phyloP scores from a whole-genome alignment of 2,113 vertebrate species.

The Corythornis vintsioides region DNA sequence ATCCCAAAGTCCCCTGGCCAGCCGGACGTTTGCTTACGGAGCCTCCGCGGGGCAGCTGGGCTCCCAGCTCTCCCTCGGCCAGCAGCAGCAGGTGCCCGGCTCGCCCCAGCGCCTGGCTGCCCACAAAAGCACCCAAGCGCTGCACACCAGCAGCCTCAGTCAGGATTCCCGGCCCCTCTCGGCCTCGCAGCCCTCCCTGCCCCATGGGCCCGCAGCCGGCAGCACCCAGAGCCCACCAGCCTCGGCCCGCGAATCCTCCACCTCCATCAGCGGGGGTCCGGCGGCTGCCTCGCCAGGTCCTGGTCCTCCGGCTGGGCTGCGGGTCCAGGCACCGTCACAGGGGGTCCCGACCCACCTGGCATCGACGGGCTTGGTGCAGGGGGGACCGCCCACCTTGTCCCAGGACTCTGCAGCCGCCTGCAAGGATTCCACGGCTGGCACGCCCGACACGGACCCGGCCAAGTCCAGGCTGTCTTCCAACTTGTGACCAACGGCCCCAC shows the following conservation, averaged over 20 bases:
- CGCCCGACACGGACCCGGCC: constrained; percentile 85
- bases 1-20: constrained; percentile 81
- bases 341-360: constrained; percentile 81
- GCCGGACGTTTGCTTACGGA: constrained; percentile 84
- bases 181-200: constrained; percentile 92
- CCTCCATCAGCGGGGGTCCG: constrained; percentile 76
- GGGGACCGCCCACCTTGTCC: constrained; percentile 57
- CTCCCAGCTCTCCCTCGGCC: constrained; percentile 87
- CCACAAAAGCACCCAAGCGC: constrained; percentile 85
- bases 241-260: constrained; percentile 80
- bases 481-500: constrained; percentile 85
- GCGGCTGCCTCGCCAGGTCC: constrained; percentile 40
- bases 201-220: constrained; percentile 79
- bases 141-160: constrained; percentile 85
- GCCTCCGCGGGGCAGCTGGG: constrained; percentile 73
- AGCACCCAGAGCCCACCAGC: constrained; percentile 80
- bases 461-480: constrained; percentile 94
- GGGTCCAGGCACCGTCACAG: constrained; percentile 73
- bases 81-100: constrained; percentile 80
- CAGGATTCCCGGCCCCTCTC: constrained; percentile 90
- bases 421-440: constrained; percentile 83
- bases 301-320: constrained; percentile 18
- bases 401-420: constrained; percentile 79
- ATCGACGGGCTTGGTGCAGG: constrained; percentile 74
- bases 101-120: constrained; percentile 79